phyloP scores from a whole-genome alignment of 37 sponge, comb jelly and placozoan genomes.

The Petrosia ficiformis region DNA sequence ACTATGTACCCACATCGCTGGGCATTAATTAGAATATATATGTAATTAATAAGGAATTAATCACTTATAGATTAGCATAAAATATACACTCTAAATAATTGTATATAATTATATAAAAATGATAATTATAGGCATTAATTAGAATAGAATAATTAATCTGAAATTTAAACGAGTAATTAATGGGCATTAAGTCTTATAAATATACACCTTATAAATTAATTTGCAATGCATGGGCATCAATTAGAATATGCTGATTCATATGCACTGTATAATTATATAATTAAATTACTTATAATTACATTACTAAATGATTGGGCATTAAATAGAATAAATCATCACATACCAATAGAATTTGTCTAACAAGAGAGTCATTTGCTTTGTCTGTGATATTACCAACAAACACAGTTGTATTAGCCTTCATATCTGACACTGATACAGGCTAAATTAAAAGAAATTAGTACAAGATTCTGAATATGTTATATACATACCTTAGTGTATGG shows the following conservation, averaged over 20 bases:
- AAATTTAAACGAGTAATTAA: too few relatives aligned
- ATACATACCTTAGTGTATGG: too few relatives aligned
- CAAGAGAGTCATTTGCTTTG: slow-evolving; percentile 82
- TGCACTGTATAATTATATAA: too few relatives aligned
- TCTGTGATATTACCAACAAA: slow-evolving; percentile 98
- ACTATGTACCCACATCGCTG: slow-evolving; percentile 92
- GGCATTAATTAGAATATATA: background rate
- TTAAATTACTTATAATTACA: background rate
- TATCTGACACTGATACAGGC: slow-evolving; percentile 43
- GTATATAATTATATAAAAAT: too few relatives aligned
- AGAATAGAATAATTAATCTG: slow-evolving; percentile 3
- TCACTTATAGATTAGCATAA: too few relatives aligned
- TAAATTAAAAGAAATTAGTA: too few relatives aligned
- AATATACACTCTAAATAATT: too few relatives aligned
- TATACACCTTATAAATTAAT: too few relatives aligned
- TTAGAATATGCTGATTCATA: background rate
- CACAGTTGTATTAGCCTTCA: slow-evolving; percentile 85
- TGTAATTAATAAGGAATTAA: too few relatives aligned
- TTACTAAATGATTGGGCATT: background rate
- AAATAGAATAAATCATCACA: background rate
- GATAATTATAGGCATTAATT: too few relatives aligned
- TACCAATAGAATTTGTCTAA: slow-evolving; percentile 93
- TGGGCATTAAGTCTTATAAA: too few relatives aligned
- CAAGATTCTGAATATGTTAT: too few relatives aligned
- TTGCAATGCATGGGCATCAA: background rate